These are phyloP conservation scores for Mola mola DNA, from an alignment of 2,113 vertebrate species.

Conservation along the genomic window DNA sequence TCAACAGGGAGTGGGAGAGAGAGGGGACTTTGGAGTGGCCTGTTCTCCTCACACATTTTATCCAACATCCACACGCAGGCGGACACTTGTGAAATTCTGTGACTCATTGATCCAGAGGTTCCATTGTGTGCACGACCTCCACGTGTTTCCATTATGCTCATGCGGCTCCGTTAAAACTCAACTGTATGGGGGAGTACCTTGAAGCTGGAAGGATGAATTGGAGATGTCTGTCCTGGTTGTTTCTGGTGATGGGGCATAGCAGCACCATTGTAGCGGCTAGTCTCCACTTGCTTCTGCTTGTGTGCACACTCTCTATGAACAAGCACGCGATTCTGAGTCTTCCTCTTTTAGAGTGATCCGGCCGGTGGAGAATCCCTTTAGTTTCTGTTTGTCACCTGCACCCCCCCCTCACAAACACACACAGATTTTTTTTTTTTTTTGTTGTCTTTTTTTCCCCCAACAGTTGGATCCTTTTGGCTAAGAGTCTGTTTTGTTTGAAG, in stretches of 20 bases:
- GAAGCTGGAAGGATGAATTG: constrained; percentile 26
- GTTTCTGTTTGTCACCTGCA: constrained; percentile 22
- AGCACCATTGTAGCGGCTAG: constrained; percentile 37
- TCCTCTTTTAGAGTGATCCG: neutral
- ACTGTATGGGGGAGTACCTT: too few relatives aligned
- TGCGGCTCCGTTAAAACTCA: too few relatives aligned
- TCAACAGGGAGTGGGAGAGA: constrained; percentile 38
- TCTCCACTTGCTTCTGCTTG: constrained; percentile 36
- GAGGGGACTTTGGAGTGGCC: constrained; percentile 51
- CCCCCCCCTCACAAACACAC: neutral
- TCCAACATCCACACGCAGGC: constrained; percentile 19
- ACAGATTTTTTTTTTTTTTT: too few relatives aligned
- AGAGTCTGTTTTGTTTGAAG: constrained; percentile 35
- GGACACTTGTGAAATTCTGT: constrained; percentile 45
- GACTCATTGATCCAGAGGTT: constrained; percentile 49
- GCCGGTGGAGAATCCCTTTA: constrained; percentile 16
- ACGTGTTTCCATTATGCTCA: neutral
- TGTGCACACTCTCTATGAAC: constrained; percentile 12
- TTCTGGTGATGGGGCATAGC: constrained; percentile 35
- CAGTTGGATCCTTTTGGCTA: constrained; percentile 43
- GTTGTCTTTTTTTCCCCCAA: neutral
- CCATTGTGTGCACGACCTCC: constrained; percentile 37
- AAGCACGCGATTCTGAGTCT: constrained; percentile 36
- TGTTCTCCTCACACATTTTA: constrained; percentile 25
- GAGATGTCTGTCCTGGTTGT: constrained; percentile 31